A percentile compares a stretch with the other conserved stretches of the same genome.
These are phyloP conservation scores for Nyctibius grandis DNA, from an alignment of 2,797 vertebrate genomes.

Conservation along the genomic window DNA sequence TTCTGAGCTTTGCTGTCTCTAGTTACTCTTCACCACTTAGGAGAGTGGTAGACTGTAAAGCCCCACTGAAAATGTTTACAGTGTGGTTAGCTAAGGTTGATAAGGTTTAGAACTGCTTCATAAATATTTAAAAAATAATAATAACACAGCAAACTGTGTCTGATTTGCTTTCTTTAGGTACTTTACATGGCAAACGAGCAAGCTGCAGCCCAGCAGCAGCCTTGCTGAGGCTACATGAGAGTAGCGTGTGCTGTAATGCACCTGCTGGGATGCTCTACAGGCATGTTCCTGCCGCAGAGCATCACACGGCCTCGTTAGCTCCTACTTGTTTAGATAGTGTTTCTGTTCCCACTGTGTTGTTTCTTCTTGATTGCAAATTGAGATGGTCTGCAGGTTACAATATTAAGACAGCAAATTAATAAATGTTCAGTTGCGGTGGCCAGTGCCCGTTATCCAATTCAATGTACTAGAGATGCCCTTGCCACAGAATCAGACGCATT, in stretches of 20 bases:
- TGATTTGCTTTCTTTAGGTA: not conserved
- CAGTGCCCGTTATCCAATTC: not conserved
- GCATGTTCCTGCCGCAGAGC: not conserved
- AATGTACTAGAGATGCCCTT: not conserved
- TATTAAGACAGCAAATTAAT: not conserved
- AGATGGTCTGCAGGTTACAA: not conserved
- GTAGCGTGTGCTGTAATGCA: not conserved
- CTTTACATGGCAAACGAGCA: not conserved
- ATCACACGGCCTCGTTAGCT: accelerated
- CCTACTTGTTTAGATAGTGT: not conserved
- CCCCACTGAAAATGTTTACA: not conserved
- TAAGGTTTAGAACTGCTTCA: not conserved
- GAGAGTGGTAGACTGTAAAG: not conserved
- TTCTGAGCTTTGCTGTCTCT: not conserved
- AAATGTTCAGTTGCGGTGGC: not conserved
- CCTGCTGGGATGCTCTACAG: not conserved
- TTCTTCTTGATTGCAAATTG: not conserved
- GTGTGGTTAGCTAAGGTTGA: not conserved
- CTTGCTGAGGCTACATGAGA: not conserved
- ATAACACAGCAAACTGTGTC: not conserved
- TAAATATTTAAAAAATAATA: not conserved
- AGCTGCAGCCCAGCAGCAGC: not conserved
- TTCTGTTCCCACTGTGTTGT: not conserved
- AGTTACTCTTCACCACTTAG: not conserved
- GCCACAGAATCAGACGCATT: not conserved